phyloP scores from a whole-genome alignment of 1,140 invertebrate species.

The Cataglyphis hispanica region DNA sequence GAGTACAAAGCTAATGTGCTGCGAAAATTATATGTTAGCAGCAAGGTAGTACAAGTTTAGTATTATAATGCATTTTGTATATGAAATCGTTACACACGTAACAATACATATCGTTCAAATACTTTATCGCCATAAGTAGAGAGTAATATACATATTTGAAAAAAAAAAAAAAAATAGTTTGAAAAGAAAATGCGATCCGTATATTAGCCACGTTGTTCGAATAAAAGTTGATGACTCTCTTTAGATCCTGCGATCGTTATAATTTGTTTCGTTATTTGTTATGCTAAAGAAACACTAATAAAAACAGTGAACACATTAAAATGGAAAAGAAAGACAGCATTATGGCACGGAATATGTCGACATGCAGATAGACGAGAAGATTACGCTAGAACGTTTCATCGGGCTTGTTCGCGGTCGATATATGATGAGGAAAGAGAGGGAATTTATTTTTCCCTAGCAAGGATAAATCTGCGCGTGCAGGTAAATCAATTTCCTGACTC shows the following conservation, averaged over 20 bases:
- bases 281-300: background rate
- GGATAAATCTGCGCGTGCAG: slow-evolving; percentile 71
- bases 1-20: slow-evolving; percentile 19
- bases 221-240: slow-evolving; percentile 21
- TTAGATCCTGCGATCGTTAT: background rate
- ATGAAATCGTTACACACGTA: background rate
- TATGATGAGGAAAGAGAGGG: slow-evolving; percentile 44
- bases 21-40: slow-evolving; percentile 33
- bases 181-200: background rate
- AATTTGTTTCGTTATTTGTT: slow-evolving; percentile 15
- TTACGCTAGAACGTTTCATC: slow-evolving; percentile 46
- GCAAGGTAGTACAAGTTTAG: background rate
- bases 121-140: background rate
- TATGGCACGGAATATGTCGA: slow-evolving; percentile 20
- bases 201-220: background rate
- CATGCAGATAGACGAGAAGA: slow-evolving; percentile 27
- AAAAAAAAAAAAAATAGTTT: slow-evolving; percentile 3
- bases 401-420: slow-evolving; percentile 52
- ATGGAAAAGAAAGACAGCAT: slow-evolving; percentile 27
- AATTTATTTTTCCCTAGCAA: slow-evolving; percentile 69
- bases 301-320: background rate
- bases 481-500: slow-evolving; percentile 76
- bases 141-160: slow-evolving; percentile 20
- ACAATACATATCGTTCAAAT: no score
- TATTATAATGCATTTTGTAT: slow-evolving; percentile 13